These are phyloP conservation scores for Bombus superbus DNA, from an alignment of 1,140 invertebrate species.

Conservation along the genomic window DNA sequence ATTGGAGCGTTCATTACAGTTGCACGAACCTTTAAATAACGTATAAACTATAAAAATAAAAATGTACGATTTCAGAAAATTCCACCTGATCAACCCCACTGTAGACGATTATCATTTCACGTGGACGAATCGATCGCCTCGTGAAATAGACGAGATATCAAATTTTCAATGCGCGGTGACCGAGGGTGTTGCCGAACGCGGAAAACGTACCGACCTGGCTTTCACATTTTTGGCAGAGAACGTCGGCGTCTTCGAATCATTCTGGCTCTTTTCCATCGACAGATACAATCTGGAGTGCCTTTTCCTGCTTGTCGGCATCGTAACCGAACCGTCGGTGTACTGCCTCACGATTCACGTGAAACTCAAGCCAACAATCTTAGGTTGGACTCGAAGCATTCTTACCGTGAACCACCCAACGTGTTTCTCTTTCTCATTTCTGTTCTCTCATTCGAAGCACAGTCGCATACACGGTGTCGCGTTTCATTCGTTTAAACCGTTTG, in stretches of 20 bases:
- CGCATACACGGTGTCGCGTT: neutral
- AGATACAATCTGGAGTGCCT: conserved; percentile 74
- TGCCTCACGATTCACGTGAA: conserved; percentile 70
- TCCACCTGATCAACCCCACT: conserved; percentile 79
- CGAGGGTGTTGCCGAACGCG: conserved; percentile 73
- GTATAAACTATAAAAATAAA: too few species aligned
- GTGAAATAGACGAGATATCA: conserved; percentile 58
- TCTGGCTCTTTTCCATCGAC: conserved; percentile 79
- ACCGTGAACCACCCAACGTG: neutral
- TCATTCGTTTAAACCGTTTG: neutral
- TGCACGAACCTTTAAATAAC: neutral
- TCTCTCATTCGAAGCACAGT: neutral
- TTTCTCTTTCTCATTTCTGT: neutral
- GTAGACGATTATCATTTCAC: conserved; percentile 74
- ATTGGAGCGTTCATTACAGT: too few species aligned
- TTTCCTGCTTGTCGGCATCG: conserved; percentile 78
- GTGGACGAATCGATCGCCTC: conserved; percentile 69
- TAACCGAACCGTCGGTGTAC: conserved; percentile 76
- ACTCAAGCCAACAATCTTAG: conserved; percentile 75
- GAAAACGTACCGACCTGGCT: conserved; percentile 69
- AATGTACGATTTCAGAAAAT: conserved; percentile 62
- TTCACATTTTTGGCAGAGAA: conserved; percentile 78
- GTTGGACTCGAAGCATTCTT: conserved; percentile 35
- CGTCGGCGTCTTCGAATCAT: conserved; percentile 78
- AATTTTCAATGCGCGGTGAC: conserved; percentile 75